Evolutionary conservation across 2,797 vertebrate species (phyloP), one percentile per base, ranked within the genome.

Genomic region (Esox masquinongy): DNA sequence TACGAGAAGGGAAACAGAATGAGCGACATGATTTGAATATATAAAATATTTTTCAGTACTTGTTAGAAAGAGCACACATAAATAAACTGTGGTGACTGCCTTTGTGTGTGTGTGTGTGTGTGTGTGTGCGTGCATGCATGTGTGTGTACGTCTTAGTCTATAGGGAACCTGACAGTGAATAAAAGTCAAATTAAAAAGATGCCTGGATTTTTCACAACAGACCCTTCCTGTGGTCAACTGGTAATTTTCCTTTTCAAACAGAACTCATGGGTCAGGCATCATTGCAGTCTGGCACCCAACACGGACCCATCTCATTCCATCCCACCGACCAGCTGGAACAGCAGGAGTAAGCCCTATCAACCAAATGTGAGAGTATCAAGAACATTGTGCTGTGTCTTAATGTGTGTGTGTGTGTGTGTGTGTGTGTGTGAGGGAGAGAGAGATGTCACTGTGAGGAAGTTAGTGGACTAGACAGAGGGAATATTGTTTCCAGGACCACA

Each of bases 391-490:
- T 56, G 66, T 68, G 66, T n/a, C 5, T 47, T 39, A 22, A 47
- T 69, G 39, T 43, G 31, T 36, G 67, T 36, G 31, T 39, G 61
- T 26, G 61, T 15, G 63, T 5, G 29, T 31, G 1, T 31, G 29
- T 31, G 29, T 31, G 29, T 19, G 16, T 2, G 7, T 8, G 68
- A 3, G 36, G 2, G 31, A 39, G 61, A 64, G 26, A 64, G 61
- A 29, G 74, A 29, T 68, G 34, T 75, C 78, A 79, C 77, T 80
- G 78, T 83, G 22, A 68, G 5, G 6, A 59, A n/a, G 39, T 75
- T 70, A 74, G 72, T 72, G 67, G 71, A 26, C 73, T 51, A 59
- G 69, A 86, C 77, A 87, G 72, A 79, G 78, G 74, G 69, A 47
- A 78, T 72, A 70, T 70, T 85, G 80, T 86, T 75, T 70, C 43